Conservation (phyloP, 2,113 vertebrate genomes). For the Hemiscyllium ocellatum region DNA sequence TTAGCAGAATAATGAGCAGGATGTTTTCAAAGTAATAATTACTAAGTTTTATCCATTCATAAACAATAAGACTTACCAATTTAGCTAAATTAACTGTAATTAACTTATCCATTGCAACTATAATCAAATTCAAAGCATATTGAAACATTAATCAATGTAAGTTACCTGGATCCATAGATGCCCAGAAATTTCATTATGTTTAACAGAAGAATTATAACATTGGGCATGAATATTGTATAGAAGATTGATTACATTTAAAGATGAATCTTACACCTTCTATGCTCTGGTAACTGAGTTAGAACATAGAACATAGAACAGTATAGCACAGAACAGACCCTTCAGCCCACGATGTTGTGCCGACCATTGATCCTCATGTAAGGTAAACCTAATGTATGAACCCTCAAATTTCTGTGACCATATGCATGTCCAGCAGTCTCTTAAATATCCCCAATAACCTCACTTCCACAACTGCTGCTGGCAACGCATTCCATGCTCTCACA, state of each 20-base stretch:
- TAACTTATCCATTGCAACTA: not conserved
- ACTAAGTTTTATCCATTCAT: not conserved
- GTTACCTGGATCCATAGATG: not conserved
- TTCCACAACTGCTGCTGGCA: too few species aligned
- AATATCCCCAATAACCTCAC: too few species aligned
- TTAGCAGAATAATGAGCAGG: not conserved
- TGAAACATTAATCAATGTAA: not conserved
- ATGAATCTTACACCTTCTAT: not conserved
- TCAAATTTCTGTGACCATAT: too few species aligned
- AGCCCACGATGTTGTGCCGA: too few species aligned
- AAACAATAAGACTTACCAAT: not conserved
- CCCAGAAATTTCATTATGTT: not conserved
- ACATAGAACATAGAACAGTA: too few species aligned
- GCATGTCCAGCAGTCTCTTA: too few species aligned
- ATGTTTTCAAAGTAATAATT: not conserved
- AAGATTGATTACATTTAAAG: not conserved
- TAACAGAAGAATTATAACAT: not conserved
- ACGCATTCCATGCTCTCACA: too few species aligned
- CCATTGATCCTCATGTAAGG: too few species aligned
- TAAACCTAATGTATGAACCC: too few species aligned
- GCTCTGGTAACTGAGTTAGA: not conserved
- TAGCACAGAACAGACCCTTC: too few species aligned
- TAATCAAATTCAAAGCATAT: constrained; percentile 23
- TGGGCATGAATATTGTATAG: too few species aligned
- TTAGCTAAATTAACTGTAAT: not conserved